Evolutionary conservation across 2,113 vertebrate genomes (phyloP).

Genomic region (Hydrochoerus hydrochaeris): DNA sequence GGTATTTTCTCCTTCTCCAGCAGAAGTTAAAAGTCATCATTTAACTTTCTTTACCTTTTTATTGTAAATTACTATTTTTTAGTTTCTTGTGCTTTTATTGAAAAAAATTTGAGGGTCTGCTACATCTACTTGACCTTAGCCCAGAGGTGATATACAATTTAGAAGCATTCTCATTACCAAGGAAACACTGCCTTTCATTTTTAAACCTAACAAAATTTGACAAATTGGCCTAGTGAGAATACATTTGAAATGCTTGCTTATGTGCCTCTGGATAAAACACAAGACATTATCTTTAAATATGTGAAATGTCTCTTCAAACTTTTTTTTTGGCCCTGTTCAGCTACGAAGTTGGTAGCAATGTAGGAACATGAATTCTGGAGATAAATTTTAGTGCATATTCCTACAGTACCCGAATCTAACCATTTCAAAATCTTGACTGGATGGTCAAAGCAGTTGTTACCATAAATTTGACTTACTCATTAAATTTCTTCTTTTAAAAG

Average conservation of each 20-base stretch:
- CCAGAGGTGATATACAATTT: slow-evolving; percentile 47
- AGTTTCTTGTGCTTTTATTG: slow-evolving; percentile 64
- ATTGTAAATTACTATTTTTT: slow-evolving; percentile 56
- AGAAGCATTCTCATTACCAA: slow-evolving; percentile 42
- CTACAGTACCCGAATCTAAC: neutral
- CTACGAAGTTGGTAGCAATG: neutral
- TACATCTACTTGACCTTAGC: slow-evolving; percentile 55
- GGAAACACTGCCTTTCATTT: slow-evolving; percentile 57
- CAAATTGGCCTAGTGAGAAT: slow-evolving; percentile 4
- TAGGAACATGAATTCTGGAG: neutral
- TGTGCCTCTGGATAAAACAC: slow-evolving; percentile 51
- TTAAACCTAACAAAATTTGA: slow-evolving; percentile 50
- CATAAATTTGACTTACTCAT: slow-evolving; percentile 17
- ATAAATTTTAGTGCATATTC: neutral
- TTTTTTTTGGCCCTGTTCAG: slow-evolving; percentile 1
- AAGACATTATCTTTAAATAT: slow-evolving; percentile 50
- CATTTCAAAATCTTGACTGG: slow-evolving; percentile 54
- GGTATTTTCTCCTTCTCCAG: slow-evolving; percentile 1
- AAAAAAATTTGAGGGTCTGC: slow-evolving; percentile 51
- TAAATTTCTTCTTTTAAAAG: slow-evolving; percentile 37
- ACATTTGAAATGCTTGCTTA: slow-evolving; percentile 53
- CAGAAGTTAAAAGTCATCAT: slow-evolving; percentile 57
- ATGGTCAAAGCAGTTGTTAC: slow-evolving; percentile 5
- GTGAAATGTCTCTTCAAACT: slow-evolving; percentile 4
- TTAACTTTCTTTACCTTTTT: slow-evolving; percentile 48